Evolutionary conservation across 2,888 invertebrate species (phyloP), one percentile per base, ranked within the genome.

Genomic region (Meiosimyza platycephala): DNA sequence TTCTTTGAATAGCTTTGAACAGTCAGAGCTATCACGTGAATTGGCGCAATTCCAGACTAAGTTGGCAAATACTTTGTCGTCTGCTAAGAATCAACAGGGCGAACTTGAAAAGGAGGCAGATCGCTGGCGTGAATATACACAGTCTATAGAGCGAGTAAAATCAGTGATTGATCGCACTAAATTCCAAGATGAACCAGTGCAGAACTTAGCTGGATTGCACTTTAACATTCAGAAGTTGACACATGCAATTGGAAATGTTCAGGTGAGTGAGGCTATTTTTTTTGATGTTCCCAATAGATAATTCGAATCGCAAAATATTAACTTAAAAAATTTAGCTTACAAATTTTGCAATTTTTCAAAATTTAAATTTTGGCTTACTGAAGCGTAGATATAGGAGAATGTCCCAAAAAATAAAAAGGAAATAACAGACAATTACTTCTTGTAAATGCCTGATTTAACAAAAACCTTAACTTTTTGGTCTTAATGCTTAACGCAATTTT

Each of bases 91-190:
- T 1, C 92, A 93, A 76, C 92, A 92, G 81, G 93, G 93, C 0
- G 91, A 92, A 75, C 86, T 97, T 75, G 95, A 96, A 82, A 93
- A 94, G 84, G 94, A 94, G 79, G 89, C 93, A 13, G 93, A 94
- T 79, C 92, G 94, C 70, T 97, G 96, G 95, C 93, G 93, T 81
- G 93, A 95, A 82, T 97, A 95, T 86, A 91, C 91, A 74, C 92
- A 93, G 80, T 90, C 92, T 28, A 89, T 94, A 81, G 94, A 95
- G 72, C 93, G 94, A 82, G 93, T 95, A 4, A 91, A 91, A 81
- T 91, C 92, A 7, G 91, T 93, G 22, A 89, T 96, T 79, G 91
- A 92, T 18, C 92, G 94, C 82, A 92, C 92, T 40, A 90, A 91
- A 80, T 92, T 95, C 78, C 90, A 90, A n/a, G 94, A 94, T 76